phyloP scores from a whole-genome alignment of 2,888 invertebrate genomes.

The Trichogramma evanescens region DNA sequence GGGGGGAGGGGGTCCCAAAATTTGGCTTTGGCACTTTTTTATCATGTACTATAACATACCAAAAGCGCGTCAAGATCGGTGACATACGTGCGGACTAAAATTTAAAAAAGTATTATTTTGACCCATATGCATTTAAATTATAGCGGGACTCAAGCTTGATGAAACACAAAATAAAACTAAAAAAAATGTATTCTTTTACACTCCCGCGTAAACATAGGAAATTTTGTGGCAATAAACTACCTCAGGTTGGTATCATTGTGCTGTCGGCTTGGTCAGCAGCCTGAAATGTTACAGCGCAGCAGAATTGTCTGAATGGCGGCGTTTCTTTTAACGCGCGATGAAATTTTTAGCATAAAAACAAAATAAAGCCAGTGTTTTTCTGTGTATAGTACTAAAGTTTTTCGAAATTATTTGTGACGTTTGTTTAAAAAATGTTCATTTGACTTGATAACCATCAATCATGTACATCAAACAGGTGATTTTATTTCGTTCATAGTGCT shows the following conservation, averaged over 20 bases:
- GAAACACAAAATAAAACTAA: no score
- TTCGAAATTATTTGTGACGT: slow-evolving; percentile 3
- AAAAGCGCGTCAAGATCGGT: no score
- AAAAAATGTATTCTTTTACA: not conserved
- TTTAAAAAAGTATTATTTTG: no score
- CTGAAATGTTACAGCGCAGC: slow-evolving; percentile 2
- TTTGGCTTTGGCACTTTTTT: no score
- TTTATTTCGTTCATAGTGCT: not conserved
- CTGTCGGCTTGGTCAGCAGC: not conserved
- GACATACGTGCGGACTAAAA: no score
- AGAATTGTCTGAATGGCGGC: slow-evolving; percentile 17
- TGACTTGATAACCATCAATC: slow-evolving; percentile 16
- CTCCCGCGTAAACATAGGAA: slow-evolving; percentile 35
- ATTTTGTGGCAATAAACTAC: slow-evolving; percentile 15
- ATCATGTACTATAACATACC: no score
- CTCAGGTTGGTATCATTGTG: slow-evolving; percentile 7
- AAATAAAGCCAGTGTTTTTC: slow-evolving; percentile 14
- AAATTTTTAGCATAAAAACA: slow-evolving; percentile 15
- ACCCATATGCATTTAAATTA: no score
- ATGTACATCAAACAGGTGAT: slow-evolving; percentile 42
- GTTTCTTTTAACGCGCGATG: not conserved
- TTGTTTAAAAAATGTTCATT: slow-evolving; percentile 13
- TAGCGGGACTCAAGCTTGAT: no score
- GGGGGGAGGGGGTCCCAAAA: no score
- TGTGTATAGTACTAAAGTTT: not conserved